These are phyloP conservation scores for Anolis apletophallus DNA, from an alignment of 2,797 vertebrate genomes.

Conservation along the genomic window DNA sequence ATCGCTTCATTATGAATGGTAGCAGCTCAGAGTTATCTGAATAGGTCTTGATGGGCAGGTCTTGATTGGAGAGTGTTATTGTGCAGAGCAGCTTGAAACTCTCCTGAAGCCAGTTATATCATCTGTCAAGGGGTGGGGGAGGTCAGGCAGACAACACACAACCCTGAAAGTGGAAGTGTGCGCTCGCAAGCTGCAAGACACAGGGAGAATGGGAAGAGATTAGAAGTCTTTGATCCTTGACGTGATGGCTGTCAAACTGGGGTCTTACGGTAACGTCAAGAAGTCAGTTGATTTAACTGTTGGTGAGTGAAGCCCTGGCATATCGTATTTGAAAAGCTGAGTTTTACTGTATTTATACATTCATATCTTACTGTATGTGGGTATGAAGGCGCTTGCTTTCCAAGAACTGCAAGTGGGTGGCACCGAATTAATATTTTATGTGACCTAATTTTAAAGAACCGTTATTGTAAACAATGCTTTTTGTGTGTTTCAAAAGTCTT, in stretches of 20 bases:
- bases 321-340: conserved; percentile 21
- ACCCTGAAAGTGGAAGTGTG: conserved; percentile 55
- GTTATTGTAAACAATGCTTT: conserved; percentile 8
- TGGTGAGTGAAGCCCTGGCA: conserved; percentile 55
- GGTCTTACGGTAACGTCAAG: conserved; percentile 40
- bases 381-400: conserved; percentile 51
- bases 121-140: conserved; percentile 34
- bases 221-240: conserved; percentile 37
- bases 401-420: conserved; percentile 48
- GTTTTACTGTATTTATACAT: conserved; percentile 31
- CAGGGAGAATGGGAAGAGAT: conserved; percentile 46
- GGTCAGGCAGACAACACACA: neutral
- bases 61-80: conserved; percentile 55
- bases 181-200: conserved; percentile 55
- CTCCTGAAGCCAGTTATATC: conserved; percentile 54
- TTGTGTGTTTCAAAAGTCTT: neutral
- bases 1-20: conserved; percentile 55
- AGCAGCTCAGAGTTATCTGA: conserved; percentile 45
- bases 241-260: conserved; percentile 54
- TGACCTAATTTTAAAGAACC: conserved; percentile 7
- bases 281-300: conserved; percentile 42
- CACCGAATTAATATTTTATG: conserved; percentile 40
- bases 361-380: conserved; percentile 34
- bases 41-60: conserved; percentile 52
- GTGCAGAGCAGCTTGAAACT: conserved; percentile 57